Conservation (phyloP, 2,113 vertebrate genomes). For the Oryzias javanicus region DNA sequence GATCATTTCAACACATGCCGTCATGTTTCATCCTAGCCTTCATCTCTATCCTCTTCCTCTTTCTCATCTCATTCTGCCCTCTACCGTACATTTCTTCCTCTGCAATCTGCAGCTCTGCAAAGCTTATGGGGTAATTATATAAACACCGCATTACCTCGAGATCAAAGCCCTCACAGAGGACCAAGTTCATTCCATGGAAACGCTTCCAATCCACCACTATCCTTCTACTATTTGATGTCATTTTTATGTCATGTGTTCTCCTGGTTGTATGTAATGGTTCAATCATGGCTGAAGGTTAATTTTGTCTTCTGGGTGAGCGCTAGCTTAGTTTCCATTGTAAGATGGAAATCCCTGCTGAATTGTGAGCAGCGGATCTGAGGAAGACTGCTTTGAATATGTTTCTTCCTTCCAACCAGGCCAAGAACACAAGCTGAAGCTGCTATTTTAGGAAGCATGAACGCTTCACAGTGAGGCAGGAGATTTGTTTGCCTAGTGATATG, state of each 20-base stretch:
- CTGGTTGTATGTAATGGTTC: slow-evolving; percentile 46
- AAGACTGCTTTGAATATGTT: slow-evolving; percentile 70
- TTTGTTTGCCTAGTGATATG: slow-evolving; percentile 67
- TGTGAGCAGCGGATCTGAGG: slow-evolving; percentile 41
- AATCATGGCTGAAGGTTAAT: slow-evolving; percentile 66
- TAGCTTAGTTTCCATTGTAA: slow-evolving; percentile 71
- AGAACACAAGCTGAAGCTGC: slow-evolving; percentile 63
- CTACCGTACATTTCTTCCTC: slow-evolving; percentile 38
- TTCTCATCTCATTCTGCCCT: slow-evolving; percentile 9
- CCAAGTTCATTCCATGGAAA: slow-evolving; percentile 43
- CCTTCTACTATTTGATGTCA: slow-evolving; percentile 1
- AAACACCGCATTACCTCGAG: slow-evolving; percentile 57
- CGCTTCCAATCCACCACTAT: neutral
- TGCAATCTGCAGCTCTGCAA: slow-evolving; percentile 35
- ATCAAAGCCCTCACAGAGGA: slow-evolving; percentile 46
- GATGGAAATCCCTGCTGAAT: slow-evolving; percentile 66
- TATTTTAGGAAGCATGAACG: slow-evolving; percentile 65
- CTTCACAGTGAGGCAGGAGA: slow-evolving; percentile 50
- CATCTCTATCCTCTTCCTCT: slow-evolving; percentile 22
- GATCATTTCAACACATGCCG: slow-evolving; percentile 46
- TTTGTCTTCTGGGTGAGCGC: slow-evolving; percentile 70
- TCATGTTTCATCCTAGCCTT: slow-evolving; percentile 31
- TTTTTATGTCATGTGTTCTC: slow-evolving; percentile 10
- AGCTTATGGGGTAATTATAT: slow-evolving; percentile 63
- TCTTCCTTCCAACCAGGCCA: slow-evolving; percentile 63